A percentile compares a stretch with the other conserved stretches of the same genome.
Evolutionary conservation across 2,888 invertebrate genomes (phyloP).

Genomic region (Caenorhabditis sp.): DNA sequence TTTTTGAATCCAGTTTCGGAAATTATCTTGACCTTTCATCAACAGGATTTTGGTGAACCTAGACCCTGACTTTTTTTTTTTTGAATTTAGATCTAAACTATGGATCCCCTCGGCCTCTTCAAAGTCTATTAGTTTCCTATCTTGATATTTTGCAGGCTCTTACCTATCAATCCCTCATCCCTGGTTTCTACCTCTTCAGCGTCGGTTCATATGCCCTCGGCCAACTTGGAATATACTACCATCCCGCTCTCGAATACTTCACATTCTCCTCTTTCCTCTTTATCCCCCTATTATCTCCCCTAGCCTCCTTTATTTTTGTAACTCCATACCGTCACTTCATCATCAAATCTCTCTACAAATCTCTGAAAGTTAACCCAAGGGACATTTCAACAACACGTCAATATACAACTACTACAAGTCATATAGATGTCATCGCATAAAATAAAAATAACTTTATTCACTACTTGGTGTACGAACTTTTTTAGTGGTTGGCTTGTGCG

Average conservation of each 20-base stretch:
- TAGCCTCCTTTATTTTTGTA: constrained; percentile 23
- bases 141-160: constrained; percentile 11
- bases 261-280: constrained; percentile 19
- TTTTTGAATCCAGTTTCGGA: too few species aligned
- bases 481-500: background rate
- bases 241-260: constrained; percentile 25
- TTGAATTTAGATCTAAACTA: too few species aligned
- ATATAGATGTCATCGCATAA: too few species aligned
- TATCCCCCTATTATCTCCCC: constrained; percentile 21
- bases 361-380: too few species aligned
- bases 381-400: too few species aligned
- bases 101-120: too few species aligned
- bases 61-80: too few species aligned
- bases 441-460: background rate
- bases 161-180: constrained; percentile 9
- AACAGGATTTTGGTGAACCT: too few species aligned
- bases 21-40: too few species aligned
- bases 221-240: constrained; percentile 25
- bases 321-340: constrained; percentile 20
- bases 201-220: constrained; percentile 29
- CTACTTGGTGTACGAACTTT: background rate
- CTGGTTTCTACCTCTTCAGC: constrained; percentile 25
- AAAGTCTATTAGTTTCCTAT: too few species aligned
- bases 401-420: too few species aligned
- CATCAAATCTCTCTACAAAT: background rate